Percentiles rank a stretch among this genome's conserved stretches.
These are phyloP conservation scores for Euura lappo DNA, from an alignment of 1,140 invertebrate genomes.

Conservation along the genomic window DNA sequence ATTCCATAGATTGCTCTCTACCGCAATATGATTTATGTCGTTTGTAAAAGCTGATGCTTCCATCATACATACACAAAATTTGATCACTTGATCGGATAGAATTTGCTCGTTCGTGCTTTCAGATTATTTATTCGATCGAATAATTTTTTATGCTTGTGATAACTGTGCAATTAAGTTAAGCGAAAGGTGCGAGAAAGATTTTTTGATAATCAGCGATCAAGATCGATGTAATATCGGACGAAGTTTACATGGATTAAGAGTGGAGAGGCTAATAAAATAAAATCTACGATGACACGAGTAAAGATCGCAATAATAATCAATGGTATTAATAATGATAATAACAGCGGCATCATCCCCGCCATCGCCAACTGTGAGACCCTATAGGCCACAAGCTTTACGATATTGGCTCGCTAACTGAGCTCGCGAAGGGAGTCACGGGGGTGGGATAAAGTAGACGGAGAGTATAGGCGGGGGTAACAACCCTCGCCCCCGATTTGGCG, in stretches of 20 bases:
- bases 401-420: conserved; percentile 6
- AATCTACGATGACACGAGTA: neutral
- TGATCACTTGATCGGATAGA: too few relatives aligned
- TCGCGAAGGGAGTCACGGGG: neutral
- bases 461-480: conserved; percentile 1
- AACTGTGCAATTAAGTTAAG: too few relatives aligned
- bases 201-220: too few relatives aligned
- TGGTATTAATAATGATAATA: conserved; percentile 7
- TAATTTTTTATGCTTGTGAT: too few relatives aligned
- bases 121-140: too few relatives aligned
- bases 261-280: too few relatives aligned
- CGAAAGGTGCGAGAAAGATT: too few relatives aligned
- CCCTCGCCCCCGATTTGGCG: neutral
- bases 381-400: conserved; percentile 6
- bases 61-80: neutral
- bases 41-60: neutral
- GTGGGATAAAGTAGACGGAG: neutral
- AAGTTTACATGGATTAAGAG: too few relatives aligned
- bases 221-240: too few relatives aligned
- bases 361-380: neutral
- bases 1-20: conserved; percentile 2
- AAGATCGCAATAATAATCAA: conserved; percentile 2
- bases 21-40: neutral
- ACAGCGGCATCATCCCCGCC: neutral
- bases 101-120: too few relatives aligned